Base-by-base conservation (phyloP, 2,888 invertebrate genomes). In the Blastobasis lacticolella region DNA sequence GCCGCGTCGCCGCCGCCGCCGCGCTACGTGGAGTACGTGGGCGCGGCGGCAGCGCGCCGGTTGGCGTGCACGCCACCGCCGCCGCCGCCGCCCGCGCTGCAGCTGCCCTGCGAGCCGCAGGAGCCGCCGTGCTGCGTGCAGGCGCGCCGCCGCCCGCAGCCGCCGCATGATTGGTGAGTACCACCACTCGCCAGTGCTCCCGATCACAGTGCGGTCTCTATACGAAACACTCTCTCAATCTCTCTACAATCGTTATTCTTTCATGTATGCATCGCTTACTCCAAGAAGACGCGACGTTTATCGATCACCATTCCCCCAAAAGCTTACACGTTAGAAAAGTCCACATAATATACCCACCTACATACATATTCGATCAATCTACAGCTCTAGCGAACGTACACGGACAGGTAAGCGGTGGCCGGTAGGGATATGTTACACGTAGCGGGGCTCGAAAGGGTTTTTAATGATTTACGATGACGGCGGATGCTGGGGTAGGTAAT, bases 21-120 rank as follows among this genome's bases (percentile, higher is more conserved):
- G 59, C 81, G 90, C 73, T 78, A 89, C 77, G 82, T 90, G 88
- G 92, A 92, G 70, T 92, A 92, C 71, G 91, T 91, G 62, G 92
- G 91, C 38, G 90, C 90, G 43, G 90, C 90, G 57, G 91, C 91
- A 38, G 91, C 91, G 5, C 81, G 92, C 52, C 88, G 90, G 59
- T 79, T 89, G 50, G 88, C 88, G 51, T 88, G 88, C 73, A 88
- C 88, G 52, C 88, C 88, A 7, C 88, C 88, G 38, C 89, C 89
- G 6, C 82, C 83, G 23, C 87, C 87, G 4, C 87, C 88, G 36
- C 89, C 89, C 1, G 78, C 81, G 52, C 76, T 88, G 44, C 87
- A 88, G 75, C 77, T 89, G 55, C 81, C 84, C 44, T 82, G 81
- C 74, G 88, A 85, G 67, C 78, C 78, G 4, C 86, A 81, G 64